Evolutionary conservation across 30 jellyfish, hydroid and myxozoan genomes (phyloP), one percentile per base, ranked within the genome.

Genomic region (Aurelia aurita complex sp. Pacific): DNA sequence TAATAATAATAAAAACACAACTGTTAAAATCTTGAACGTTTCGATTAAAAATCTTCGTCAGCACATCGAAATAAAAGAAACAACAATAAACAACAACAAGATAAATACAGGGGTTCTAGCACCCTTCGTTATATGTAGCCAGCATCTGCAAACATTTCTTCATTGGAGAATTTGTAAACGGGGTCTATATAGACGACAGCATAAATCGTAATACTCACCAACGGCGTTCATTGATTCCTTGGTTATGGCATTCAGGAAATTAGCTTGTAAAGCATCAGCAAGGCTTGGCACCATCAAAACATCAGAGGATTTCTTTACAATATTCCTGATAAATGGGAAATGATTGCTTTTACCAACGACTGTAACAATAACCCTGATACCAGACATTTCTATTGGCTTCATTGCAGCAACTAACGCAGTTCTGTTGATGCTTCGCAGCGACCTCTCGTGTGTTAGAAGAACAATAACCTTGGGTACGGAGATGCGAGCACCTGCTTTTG

Each of bases 361-460:
- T 4, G 73, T 85, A 35, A 82, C 72, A 16, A 82, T 15, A 15
- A 82, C 85, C 19, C 91, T 66, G 4, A 82, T 69, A 38, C 91
- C 91, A 55, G 91, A 76, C 77, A 70, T 60, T 57, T 69, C 67
- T 14, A 82, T 73, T 17, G 91, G 91, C 23, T 64, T 67, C 91
- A 82, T 82, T 53, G 85, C 81, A 14, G 65, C 74, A 23, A 40
- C 70, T 11, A 82, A 63, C 0, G 85, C 85, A 10, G 81, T 59
- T 7, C 43, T 55, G 69, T 71, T 68, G 15, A 82, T 19, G 74
- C 13, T 23, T 54, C 46, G 63, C 65, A 82, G n/a, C 3, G 91
- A 76, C 42, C 43, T 60, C 33, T 82, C 91, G 40, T 85, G 87
- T 2, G 94, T 85, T 4, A 85, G 59, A 8, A 85, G 83, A 18